phyloP scores from a whole-genome alignment of 2,113 vertebrate species.

The Perca schrenkii region DNA sequence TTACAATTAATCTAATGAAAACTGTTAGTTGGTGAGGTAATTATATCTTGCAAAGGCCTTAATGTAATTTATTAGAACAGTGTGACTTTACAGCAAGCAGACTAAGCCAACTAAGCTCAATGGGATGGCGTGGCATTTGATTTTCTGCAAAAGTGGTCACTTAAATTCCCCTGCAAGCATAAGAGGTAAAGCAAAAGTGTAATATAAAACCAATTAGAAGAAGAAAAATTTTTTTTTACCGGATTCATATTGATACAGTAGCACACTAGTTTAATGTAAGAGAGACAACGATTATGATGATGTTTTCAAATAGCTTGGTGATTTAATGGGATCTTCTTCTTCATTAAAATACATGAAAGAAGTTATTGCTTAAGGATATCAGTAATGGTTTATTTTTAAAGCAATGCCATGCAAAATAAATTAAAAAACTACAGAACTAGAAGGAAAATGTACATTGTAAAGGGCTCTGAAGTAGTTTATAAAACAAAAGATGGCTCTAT shows the following conservation, averaged over 20 bases:
- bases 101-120: neutral
- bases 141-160: conserved; percentile 9
- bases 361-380: neutral
- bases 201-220: neutral
- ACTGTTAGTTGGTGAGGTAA: conserved; percentile 17
- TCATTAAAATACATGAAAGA: neutral
- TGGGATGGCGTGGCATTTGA: conserved; percentile 2
- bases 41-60: neutral
- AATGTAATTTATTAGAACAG: conserved; percentile 30
- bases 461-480: neutral
- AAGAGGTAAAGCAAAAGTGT: neutral
- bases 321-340: neutral
- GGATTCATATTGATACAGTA: neutral
- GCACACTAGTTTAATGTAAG: neutral
- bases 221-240: neutral
- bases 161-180: neutral
- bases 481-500: neutral
- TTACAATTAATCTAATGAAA: conserved; percentile 6
- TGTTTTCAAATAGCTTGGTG: neutral
- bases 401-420: neutral
- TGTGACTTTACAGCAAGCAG: conserved; percentile 29
- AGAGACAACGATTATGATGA: neutral
- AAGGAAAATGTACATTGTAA: neutral
- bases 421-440: neutral
- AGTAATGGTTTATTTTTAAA: neutral